Evolutionary conservation across 2,797 vertebrate genomes (phyloP), one percentile per base, ranked within the genome.

Genomic region (Lophius americanus): DNA sequence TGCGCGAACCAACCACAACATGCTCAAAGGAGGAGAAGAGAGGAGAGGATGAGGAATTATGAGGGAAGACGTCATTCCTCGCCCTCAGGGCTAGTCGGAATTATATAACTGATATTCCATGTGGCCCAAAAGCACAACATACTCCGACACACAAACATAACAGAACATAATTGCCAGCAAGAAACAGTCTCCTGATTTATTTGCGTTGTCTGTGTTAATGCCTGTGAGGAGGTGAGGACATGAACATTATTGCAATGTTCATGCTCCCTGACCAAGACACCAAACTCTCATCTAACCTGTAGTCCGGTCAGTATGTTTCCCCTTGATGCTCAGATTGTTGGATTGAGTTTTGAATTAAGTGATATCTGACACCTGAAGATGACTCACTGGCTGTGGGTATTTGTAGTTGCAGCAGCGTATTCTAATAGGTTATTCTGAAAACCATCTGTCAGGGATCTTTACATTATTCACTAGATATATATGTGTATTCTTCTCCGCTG

Each of bases 401-500:
- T 84, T 77, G 82, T 71, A 69, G 68, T 66, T 64, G 68, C 66
- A 69, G 76, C 73, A 51, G 64, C 10, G 6, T 58, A 46, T 71
- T 80, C 82, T 87, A 74, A 43, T 65, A 70, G 80, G 81, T 75
- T 47, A 79, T 76, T 77, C 76, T 82, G 72, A 65, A 75, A 85
- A 77, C 72, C 75, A 85, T 79, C 78, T 82, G 76, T 85, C 74
- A 72, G 60, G 49, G 68, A 55, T 73, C 63, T 77, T 80, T 90
- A 76, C 88, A 88, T 89, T 88, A 88, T 89, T 88, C 76, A 88
- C 78, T 64, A 77, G 74, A 68, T 60, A 53, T 70, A 23, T 23
- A 23, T 1, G 23, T 23, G 23, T 23, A 23, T 23, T 23, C 23
- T 23, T 32, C 58, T 74, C 59, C 35, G 61, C 72, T 59, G 47